Evolutionary conservation across 2,888 invertebrate species (phyloP).

Genomic region (Archips crataeganus): DNA sequence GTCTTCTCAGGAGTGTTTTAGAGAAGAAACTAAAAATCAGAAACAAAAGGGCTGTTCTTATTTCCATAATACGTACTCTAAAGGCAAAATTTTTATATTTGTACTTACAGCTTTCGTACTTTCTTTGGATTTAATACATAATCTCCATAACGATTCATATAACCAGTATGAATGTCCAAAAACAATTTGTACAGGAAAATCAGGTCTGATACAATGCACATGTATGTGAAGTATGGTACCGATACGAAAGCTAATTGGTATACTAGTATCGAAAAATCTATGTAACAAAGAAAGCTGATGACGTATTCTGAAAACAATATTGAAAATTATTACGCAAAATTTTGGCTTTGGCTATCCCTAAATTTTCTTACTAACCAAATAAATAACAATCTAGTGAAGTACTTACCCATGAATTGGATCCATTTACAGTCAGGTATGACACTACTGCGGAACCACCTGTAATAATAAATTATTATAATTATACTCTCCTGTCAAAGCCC

Average conservation of each 20-base stretch:
- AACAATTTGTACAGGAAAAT: conserved; percentile 77
- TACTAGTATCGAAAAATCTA: conserved; percentile 74
- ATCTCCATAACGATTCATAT: conserved; percentile 81
- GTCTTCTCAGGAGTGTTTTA: conserved; percentile 65
- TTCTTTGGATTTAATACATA: conserved; percentile 74
- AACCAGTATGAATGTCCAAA: conserved; percentile 79
- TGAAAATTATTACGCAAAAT: too few relatives aligned
- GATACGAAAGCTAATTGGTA: conserved; percentile 83
- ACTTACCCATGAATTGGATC: conserved; percentile 71
- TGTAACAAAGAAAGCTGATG: conserved; percentile 70
- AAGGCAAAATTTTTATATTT: not conserved
- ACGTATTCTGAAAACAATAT: conserved; percentile 70
- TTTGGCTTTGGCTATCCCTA: too few relatives aligned
- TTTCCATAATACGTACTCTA: not conserved
- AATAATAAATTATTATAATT: conserved; percentile 37
- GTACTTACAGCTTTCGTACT: conserved; percentile 76
- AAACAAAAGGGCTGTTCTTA: not conserved
- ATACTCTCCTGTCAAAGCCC: not conserved
- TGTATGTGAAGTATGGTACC: conserved; percentile 62
- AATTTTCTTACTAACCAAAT: not conserved
- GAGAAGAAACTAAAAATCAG: conserved; percentile 73
- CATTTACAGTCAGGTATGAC: conserved; percentile 74
- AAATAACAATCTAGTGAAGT: not conserved
- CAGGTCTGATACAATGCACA: conserved; percentile 68
- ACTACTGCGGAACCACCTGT: conserved; percentile 79